Conservation (phyloP, 2,888 invertebrate genomes). For the Mimachlamys varia region DNA sequence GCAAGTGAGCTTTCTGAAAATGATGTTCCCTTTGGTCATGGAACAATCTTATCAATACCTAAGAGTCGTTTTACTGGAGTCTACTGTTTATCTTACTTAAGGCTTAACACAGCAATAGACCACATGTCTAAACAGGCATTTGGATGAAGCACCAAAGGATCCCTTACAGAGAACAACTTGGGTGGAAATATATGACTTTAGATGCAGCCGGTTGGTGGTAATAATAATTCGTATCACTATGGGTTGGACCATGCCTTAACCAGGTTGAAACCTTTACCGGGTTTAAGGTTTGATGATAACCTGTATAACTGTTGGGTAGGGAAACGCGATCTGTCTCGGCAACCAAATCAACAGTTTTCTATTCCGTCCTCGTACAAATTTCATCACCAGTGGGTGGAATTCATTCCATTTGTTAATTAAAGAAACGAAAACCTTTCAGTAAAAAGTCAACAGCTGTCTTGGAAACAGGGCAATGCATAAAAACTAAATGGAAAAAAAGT, state of each 20-base stretch:
- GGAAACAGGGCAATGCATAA: background rate
- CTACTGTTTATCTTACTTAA: no score
- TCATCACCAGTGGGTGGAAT: constrained; percentile 18
- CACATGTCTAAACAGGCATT: no score
- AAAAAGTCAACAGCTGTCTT: background rate
- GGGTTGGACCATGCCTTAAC: background rate
- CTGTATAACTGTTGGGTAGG: background rate
- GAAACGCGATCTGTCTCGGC: background rate
- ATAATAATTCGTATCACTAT: background rate
- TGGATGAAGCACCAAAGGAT: no score
- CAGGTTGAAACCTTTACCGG: no score
- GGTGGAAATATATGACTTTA: no score
- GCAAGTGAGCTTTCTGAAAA: no score
- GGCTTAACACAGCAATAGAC: no score
- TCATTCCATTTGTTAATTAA: constrained; percentile 11
- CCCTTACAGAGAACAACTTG: no score
- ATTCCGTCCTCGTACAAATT: background rate
- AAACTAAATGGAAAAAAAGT: background rate
- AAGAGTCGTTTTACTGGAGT: no score
- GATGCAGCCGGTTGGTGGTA: background rate
- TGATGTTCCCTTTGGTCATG: no score
- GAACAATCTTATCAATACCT: no score
- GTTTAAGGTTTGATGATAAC: background rate
- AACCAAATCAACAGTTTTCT: background rate
- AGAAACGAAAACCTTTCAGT: background rate